These are phyloP conservation scores for Gephyroberyx darwinii DNA, from an alignment of 2,797 vertebrate genomes.

Conservation along the genomic window DNA sequence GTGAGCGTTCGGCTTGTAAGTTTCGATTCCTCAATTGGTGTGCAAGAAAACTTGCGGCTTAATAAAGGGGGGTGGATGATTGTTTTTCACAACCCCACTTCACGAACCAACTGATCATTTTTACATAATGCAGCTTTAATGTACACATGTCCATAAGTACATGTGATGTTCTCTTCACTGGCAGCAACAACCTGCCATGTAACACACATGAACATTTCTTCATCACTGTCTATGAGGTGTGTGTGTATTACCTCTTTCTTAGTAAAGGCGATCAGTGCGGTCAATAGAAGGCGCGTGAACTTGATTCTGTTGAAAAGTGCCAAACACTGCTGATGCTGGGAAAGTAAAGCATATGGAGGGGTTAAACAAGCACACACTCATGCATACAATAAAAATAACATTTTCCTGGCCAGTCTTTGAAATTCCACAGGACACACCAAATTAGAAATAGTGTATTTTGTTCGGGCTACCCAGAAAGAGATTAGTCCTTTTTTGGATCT, in stretches of 20 bases:
- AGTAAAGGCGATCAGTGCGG: slow-evolving; percentile 95
- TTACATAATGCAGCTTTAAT: no score
- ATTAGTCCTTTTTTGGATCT: slow-evolving; percentile 20
- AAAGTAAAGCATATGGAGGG: slow-evolving; percentile 39
- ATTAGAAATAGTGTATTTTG: slow-evolving; percentile 8
- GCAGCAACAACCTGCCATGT: not conserved
- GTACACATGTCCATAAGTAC: not conserved
- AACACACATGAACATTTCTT: not conserved
- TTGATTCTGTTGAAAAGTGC: slow-evolving; percentile 98
- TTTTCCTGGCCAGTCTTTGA: slow-evolving; percentile 16
- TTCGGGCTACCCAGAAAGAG: slow-evolving; percentile 29
- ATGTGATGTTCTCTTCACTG: not conserved
- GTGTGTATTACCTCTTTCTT: slow-evolving; percentile 92
- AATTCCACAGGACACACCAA: slow-evolving; percentile 2
- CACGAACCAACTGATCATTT: no score
- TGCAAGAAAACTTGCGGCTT: no score
- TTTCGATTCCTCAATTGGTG: no score
- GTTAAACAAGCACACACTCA: slow-evolving; percentile 27
- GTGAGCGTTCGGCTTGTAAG: no score
- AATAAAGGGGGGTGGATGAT: no score
- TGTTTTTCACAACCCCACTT: no score
- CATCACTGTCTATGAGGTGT: not conserved
- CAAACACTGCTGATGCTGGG: slow-evolving; percentile 96
- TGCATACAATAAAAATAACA: slow-evolving; percentile 24
- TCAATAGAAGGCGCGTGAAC: slow-evolving; percentile 94